Conservation (phyloP, 2,797 vertebrate species). For the Coreius guichenoti region DNA sequence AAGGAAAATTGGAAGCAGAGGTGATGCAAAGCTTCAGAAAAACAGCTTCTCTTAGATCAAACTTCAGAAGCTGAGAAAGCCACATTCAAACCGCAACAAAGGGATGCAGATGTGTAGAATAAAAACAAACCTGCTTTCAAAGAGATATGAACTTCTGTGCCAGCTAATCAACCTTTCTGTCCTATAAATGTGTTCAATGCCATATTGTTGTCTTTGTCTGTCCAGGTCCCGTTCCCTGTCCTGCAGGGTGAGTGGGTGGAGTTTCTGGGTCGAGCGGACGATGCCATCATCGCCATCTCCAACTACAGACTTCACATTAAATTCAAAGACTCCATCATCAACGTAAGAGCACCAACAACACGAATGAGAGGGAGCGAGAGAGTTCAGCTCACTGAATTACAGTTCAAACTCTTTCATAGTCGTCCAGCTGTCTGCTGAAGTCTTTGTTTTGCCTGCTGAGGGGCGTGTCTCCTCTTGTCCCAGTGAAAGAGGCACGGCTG, state of each 20-base stretch:
- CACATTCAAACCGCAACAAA: neutral
- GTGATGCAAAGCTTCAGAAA: neutral
- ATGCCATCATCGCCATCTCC: constrained; percentile 96
- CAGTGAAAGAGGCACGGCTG: neutral
- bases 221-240: constrained; percentile 93
- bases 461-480: neutral
- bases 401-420: neutral
- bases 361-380: neutral
- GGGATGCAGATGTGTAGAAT: neutral
- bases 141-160: neutral
- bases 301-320: constrained; percentile 99
- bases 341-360: constrained; percentile 79
- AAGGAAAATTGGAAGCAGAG: constrained; percentile 30
- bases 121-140: neutral
- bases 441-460: neutral
- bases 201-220: constrained; percentile 21
- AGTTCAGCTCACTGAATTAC: neutral
- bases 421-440: neutral
- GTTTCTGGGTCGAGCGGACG: constrained; percentile 92
- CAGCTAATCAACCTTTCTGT: neutral
- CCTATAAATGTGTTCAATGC: neutral
- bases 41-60: neutral
- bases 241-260: constrained; percentile 98
- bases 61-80: neutral
- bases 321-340: constrained; percentile 97